Evolutionary conservation across 2,797 vertebrate species (phyloP).

Genomic region (Pelodytes ibericus): DNA sequence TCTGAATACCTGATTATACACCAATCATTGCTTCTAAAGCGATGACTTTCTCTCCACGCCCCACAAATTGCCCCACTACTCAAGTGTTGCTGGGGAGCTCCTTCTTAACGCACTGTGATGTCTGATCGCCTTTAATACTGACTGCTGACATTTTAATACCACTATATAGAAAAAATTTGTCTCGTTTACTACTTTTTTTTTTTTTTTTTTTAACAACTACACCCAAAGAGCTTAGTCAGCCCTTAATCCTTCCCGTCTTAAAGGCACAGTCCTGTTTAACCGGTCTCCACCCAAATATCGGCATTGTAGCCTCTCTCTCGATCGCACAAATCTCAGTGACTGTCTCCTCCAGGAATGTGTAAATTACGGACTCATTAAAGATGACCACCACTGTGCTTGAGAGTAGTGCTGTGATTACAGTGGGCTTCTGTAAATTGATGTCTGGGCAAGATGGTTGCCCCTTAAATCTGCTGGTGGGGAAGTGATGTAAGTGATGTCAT

Average conservation of each 20-base stretch:
- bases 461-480: too few species aligned
- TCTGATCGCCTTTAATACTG: background rate
- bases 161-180: conserved; percentile 5
- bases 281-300: conserved; percentile 17
- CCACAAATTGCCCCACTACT: background rate
- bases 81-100: background rate
- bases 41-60: background rate
- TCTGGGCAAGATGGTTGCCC: too few species aligned
- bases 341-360: conserved; percentile 38
- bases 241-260: background rate
- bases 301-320: conserved; percentile 18
- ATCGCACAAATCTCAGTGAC: conserved; percentile 11
- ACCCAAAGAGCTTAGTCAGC: background rate
- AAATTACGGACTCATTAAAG: conserved; percentile 53
- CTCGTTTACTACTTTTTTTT: too few species aligned
- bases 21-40: too few species aligned
- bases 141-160: background rate
- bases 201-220: too few species aligned
- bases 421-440: background rate
- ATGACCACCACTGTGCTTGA: conserved; percentile 47
- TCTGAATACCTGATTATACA: too few species aligned
- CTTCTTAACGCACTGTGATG: background rate
- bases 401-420: conserved; percentile 6
- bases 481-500: too few species aligned
- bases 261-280: conserved; percentile 8